A percentile compares a stretch with the other conserved stretches of the same genome.
Conservation (phyloP, 2,888 invertebrate genomes). For the Xestia c-nigrum region DNA sequence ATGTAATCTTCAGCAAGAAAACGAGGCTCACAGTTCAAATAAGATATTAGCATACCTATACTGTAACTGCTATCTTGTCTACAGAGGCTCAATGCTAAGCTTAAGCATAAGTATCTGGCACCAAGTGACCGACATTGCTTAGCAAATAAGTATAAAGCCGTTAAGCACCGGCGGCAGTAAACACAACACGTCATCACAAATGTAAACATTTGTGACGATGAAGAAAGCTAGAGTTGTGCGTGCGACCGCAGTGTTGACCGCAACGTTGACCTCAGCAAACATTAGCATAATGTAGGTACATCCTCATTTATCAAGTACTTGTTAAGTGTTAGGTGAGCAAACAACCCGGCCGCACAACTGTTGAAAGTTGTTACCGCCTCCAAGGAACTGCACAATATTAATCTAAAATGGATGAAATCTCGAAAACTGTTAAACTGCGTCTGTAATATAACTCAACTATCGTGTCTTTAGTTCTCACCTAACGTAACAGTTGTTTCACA, state of each 20-base stretch:
- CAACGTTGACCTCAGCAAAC: background rate
- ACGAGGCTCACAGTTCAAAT: background rate
- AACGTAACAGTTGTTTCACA: background rate
- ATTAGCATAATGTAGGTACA: background rate
- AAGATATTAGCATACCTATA: background rate
- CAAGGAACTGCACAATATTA: background rate
- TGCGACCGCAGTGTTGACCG: background rate
- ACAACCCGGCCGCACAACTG: background rate
- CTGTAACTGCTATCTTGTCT: background rate
- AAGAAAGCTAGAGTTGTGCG: constrained; percentile 17
- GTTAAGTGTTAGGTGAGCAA: constrained; percentile 9
- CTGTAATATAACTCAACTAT: background rate
- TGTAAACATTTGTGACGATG: constrained; percentile 8
- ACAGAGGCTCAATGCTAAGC: background rate
- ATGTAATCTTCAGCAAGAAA: background rate
- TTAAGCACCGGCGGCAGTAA: background rate
- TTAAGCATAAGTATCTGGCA: background rate
- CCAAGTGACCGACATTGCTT: constrained; percentile 22
- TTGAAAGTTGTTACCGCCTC: background rate
- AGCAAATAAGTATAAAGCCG: constrained; percentile 1
- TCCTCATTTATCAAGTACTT: constrained; percentile 5
- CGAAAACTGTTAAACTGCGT: background rate
- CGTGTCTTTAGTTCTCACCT: background rate
- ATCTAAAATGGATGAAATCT: background rate
- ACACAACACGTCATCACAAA: constrained; percentile 8